Conservation (phyloP, 2,113 vertebrate genomes). For the Phalacrocorax carbo region DNA sequence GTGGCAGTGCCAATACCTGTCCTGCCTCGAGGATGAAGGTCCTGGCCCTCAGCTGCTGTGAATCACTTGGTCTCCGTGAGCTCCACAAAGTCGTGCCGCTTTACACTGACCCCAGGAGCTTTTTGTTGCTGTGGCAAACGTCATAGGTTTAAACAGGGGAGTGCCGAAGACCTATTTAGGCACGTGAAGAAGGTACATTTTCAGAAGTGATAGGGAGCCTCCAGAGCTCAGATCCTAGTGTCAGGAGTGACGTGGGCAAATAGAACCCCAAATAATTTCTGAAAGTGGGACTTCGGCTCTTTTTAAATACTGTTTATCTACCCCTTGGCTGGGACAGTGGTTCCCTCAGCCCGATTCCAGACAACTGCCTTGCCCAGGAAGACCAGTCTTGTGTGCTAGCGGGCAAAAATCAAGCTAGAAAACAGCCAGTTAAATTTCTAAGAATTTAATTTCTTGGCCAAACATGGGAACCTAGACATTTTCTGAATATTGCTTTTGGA, state of each 20-base stretch:
- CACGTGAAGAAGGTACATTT: background rate
- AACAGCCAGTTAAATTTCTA: background rate
- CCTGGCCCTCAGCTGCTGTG: background rate
- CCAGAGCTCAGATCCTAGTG: background rate
- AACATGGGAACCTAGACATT: conserved; percentile 27
- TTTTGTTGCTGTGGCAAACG: background rate
- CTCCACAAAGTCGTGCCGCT: background rate
- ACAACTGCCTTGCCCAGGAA: conserved; percentile 7
- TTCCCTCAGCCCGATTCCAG: conserved; percentile 6
- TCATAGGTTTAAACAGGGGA: background rate
- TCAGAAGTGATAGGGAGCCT: background rate
- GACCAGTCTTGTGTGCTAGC: background rate
- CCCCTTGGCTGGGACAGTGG: background rate
- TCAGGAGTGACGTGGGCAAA: background rate
- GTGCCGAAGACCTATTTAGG: background rate
- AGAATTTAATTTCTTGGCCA: conserved; percentile 26
- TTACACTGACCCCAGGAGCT: background rate
- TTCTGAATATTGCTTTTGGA: conserved; percentile 40
- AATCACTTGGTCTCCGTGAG: background rate
- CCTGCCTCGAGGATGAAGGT: background rate
- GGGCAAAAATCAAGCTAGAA: conserved; percentile 31
- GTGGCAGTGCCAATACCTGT: background rate
- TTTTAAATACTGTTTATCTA: background rate
- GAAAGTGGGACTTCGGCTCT: background rate
- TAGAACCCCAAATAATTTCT: background rate